Conservation (phyloP, 2,888 invertebrate species). For the Idaea biselata region DNA sequence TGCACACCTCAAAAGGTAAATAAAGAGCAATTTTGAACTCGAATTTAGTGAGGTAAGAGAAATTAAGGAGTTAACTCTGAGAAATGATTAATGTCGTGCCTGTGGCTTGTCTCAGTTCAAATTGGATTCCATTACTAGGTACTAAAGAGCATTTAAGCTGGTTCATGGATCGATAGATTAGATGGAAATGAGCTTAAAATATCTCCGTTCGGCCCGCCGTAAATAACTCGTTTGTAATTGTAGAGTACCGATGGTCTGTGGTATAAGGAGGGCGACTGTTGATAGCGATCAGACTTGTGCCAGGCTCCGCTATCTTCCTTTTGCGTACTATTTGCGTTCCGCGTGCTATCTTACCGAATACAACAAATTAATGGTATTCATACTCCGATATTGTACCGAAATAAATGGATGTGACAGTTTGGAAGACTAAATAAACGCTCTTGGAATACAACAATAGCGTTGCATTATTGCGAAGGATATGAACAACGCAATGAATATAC, state of each 20-base stretch:
- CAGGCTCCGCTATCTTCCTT: slow-evolving; percentile 40
- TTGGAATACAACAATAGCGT: slow-evolving; percentile 50
- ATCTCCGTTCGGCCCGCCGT: slow-evolving; percentile 52
- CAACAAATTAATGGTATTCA: slow-evolving; percentile 30
- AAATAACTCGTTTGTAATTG: slow-evolving; percentile 67
- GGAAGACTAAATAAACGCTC: slow-evolving; percentile 30
- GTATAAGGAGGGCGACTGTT: slow-evolving; percentile 46
- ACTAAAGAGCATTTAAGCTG: slow-evolving; percentile 36
- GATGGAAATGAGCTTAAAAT: slow-evolving; percentile 57
- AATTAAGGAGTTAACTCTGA: slow-evolving; percentile 33
- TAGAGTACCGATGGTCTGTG: slow-evolving; percentile 50
- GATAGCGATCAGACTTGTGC: slow-evolving; percentile 55
- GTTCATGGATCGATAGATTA: slow-evolving; percentile 54
- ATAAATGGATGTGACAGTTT: slow-evolving; percentile 26
- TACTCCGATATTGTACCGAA: slow-evolving; percentile 30
- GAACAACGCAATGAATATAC: slow-evolving; percentile 59
- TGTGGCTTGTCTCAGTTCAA: slow-evolving; percentile 26
- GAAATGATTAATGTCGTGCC: slow-evolving; percentile 34
- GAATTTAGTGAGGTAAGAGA: slow-evolving; percentile 35
- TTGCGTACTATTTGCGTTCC: slow-evolving; percentile 39
- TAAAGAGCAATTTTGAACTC: slow-evolving; percentile 36
- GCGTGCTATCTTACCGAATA: slow-evolving; percentile 40
- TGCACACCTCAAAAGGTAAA: slow-evolving; percentile 40
- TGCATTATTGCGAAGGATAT: slow-evolving; percentile 66
- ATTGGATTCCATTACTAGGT: slow-evolving; percentile 31